Percentiles rank a stretch among this genome's conserved stretches.
These are phyloP conservation scores for Mastacembelus armatus DNA, from an alignment of 2,797 vertebrate genomes.

Conservation along the genomic window DNA sequence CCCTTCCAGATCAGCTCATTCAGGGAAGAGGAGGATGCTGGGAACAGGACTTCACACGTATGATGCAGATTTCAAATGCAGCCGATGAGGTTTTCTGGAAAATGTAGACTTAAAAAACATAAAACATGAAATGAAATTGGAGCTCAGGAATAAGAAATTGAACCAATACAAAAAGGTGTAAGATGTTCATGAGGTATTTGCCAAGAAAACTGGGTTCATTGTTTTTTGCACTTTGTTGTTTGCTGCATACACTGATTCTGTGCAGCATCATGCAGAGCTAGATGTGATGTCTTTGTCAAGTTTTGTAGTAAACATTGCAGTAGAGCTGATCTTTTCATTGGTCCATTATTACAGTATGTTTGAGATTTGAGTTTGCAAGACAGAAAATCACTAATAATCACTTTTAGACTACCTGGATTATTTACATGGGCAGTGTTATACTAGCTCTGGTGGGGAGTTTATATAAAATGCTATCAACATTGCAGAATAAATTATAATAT, in stretches of 20 bases:
- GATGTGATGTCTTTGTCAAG: conserved; percentile 52
- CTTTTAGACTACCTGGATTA: background rate
- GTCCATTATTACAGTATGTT: background rate
- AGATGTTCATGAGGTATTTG: too few species aligned
- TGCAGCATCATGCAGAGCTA: conserved; percentile 12
- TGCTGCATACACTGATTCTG: conserved; percentile 2
- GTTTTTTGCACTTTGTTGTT: conserved; percentile 25
- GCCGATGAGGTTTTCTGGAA: background rate
- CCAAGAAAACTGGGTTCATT: conserved; percentile 18
- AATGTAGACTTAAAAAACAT: background rate
- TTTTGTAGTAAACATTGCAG: conserved; percentile 40
- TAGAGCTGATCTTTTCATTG: conserved; percentile 23
- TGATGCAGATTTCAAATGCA: conserved; percentile 12
- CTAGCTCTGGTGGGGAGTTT: background rate
- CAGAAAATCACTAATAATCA: background rate
- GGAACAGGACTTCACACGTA: conserved; percentile 22
- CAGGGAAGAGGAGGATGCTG: conserved; percentile 18
- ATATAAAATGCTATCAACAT: background rate
- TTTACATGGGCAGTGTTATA: background rate
- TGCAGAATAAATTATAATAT: too few species aligned
- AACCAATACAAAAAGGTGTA: background rate
- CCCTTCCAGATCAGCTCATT: conserved; percentile 10
- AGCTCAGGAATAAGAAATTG: background rate
- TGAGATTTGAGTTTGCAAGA: background rate
- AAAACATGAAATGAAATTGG: conserved; percentile 20